These are phyloP conservation scores for Dicerorhinus sumatrensis DNA, from an alignment of 2,113 vertebrate genomes.

Conservation along the genomic window DNA sequence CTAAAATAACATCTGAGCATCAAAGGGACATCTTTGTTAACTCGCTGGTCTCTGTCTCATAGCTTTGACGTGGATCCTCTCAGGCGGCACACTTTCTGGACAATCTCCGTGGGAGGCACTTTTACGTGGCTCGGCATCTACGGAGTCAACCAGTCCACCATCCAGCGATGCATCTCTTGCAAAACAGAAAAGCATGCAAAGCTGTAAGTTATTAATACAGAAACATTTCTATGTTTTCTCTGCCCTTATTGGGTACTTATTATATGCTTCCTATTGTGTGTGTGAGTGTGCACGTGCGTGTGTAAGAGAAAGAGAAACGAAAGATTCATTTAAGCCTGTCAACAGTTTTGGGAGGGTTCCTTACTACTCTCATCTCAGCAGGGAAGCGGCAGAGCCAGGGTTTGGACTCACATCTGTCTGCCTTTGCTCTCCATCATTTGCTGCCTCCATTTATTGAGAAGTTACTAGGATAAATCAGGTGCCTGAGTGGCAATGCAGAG, in stretches of 20 bases:
- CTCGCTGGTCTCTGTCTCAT: neutral
- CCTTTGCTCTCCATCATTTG: neutral
- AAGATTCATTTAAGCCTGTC: neutral
- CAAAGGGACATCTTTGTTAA: neutral
- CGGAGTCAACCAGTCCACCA: conserved; percentile 92
- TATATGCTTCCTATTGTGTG: neutral
- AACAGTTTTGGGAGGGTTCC: neutral
- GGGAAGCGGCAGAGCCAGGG: neutral
- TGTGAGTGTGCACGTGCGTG: neutral
- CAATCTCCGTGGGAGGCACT: conserved; percentile 90
- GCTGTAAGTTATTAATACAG: conserved; percentile 86
- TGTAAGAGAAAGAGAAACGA: neutral
- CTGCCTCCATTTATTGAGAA: neutral
- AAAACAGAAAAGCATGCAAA: conserved; percentile 91
- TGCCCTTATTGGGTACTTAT: neutral
- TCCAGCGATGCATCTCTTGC: conserved; percentile 93
- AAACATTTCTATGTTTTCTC: neutral
- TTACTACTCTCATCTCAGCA: neutral
- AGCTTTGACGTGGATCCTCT: conserved; percentile 90
- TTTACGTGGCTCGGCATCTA: conserved; percentile 95
- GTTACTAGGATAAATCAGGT: neutral
- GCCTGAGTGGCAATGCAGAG: neutral
- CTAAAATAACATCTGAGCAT: neutral
- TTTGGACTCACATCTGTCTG: neutral
- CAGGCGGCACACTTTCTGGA: conserved; percentile 93